Conservation (phyloP, 2,888 invertebrate genomes). For the Amiota minor region DNA sequence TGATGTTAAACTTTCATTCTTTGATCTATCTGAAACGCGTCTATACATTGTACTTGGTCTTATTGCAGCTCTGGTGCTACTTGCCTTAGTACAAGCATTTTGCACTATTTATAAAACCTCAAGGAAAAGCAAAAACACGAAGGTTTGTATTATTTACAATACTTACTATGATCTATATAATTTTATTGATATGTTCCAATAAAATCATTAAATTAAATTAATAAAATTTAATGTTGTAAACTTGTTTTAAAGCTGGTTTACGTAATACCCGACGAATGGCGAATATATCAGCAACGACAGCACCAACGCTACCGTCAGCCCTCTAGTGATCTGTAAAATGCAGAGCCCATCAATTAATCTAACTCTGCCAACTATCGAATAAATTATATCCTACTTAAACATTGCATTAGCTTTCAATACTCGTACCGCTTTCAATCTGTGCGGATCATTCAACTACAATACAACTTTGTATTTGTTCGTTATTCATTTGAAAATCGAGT, state of each 20-base stretch:
- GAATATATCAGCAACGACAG: conserved; percentile 73
- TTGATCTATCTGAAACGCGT: conserved; percentile 81
- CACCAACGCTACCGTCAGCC: conserved; percentile 73
- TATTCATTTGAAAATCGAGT: background rate
- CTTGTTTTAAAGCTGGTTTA: conserved; percentile 72
- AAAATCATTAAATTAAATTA: conserved; percentile 10
- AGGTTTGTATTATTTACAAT: conserved; percentile 76
- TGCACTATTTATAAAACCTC: conserved; percentile 86
- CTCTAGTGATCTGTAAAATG: conserved; percentile 72
- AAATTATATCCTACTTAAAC: background rate
- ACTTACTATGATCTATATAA: background rate
- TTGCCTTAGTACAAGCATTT: conserved; percentile 87
- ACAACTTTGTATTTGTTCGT: background rate
- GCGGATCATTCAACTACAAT: conserved; percentile 8
- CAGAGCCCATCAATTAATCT: background rate
- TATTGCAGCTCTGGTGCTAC: conserved; percentile 83
- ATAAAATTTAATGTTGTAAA: conserved; percentile 25
- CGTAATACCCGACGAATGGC: conserved; percentile 74
- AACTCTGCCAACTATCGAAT: conserved; percentile 26
- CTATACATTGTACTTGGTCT: conserved; percentile 88
- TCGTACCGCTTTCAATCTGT: background rate
- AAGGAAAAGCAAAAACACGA: conserved; percentile 77
- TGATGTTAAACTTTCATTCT: conserved; percentile 75
- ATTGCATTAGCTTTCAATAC: background rate
- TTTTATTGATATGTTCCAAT: background rate